These are phyloP conservation scores for Poeciliopsis paucimaculata DNA, from an alignment of 2,797 vertebrate species.

Conservation along the genomic window DNA sequence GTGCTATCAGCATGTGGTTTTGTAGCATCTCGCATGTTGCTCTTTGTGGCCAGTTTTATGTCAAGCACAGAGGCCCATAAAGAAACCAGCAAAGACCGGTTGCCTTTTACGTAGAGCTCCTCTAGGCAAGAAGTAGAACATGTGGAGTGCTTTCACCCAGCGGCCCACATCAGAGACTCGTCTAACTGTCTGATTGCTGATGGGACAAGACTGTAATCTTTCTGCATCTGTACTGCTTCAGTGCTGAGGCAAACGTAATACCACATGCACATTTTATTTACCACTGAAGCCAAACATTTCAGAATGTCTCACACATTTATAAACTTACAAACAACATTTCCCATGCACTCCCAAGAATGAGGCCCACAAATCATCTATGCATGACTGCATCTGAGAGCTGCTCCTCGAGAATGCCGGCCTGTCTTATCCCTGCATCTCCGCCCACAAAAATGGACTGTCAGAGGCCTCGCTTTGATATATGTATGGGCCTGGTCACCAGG, in stretches of 20 bases:
- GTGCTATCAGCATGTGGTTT: slow-evolving; percentile 64
- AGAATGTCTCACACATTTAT: slow-evolving; percentile 46
- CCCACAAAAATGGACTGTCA: slow-evolving; percentile 73
- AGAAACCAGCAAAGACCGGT: slow-evolving; percentile 70
- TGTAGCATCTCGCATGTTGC: slow-evolving; percentile 53
- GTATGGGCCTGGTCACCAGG: slow-evolving; percentile 70
- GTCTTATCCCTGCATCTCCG: slow-evolving; percentile 72
- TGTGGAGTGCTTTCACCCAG: slow-evolving; percentile 47
- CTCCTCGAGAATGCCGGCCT: slow-evolving; percentile 66
- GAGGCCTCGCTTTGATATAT: slow-evolving; percentile 75
- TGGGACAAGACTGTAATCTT: slow-evolving; percentile 37
- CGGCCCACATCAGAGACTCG: slow-evolving; percentile 17
- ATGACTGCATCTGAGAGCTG: slow-evolving; percentile 69
- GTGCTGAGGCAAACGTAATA: slow-evolving; percentile 21
- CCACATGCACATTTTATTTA: slow-evolving; percentile 60
- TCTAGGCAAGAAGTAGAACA: slow-evolving; percentile 58
- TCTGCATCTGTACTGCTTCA: slow-evolving; percentile 17
- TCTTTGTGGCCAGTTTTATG: slow-evolving; percentile 67
- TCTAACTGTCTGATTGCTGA: slow-evolving; percentile 24
- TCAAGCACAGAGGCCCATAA: slow-evolving; percentile 68
- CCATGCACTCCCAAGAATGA: slow-evolving; percentile 54
- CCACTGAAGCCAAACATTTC: slow-evolving; percentile 48
- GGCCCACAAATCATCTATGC: slow-evolving; percentile 72
- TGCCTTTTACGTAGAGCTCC: slow-evolving; percentile 59
- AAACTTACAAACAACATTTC: slow-evolving; percentile 56